These are phyloP conservation scores for Liopterus haemorrhoidalis DNA, from an alignment of 2,888 invertebrate genomes.

Conservation along the genomic window DNA sequence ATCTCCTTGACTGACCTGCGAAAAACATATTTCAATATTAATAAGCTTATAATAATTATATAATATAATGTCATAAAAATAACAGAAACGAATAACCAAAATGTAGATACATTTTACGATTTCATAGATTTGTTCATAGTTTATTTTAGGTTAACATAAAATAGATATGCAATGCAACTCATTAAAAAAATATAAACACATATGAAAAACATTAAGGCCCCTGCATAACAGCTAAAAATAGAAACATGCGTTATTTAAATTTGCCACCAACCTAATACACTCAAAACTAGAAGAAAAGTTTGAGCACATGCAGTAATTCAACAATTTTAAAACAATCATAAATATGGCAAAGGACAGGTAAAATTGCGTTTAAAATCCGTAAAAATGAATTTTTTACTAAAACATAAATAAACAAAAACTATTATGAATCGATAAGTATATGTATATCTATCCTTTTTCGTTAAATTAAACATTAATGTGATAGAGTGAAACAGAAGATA, in stretches of 20 bases:
- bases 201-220: too few species aligned
- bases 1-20: conserved; percentile 46
- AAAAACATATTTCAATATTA: conserved; percentile 9
- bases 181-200: too few species aligned
- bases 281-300: too few species aligned
- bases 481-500: conserved; percentile 17
- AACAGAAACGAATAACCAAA: not conserved
- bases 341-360: too few species aligned
- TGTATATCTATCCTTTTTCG: conserved; percentile 12
- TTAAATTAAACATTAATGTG: conserved; percentile 1
- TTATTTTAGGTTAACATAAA: not conserved
- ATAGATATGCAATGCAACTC: not conserved
- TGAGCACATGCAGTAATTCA: too few species aligned
- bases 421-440: conserved; percentile 16
- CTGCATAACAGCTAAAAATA: too few species aligned
- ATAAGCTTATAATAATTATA: conserved; percentile 8
- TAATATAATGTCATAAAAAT: not conserved
- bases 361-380: too few species aligned
- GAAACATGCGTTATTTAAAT: too few species aligned
- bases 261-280: too few species aligned
- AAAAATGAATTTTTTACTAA: too few species aligned
- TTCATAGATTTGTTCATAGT: not conserved
- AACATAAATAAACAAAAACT: conserved; percentile 1
- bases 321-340: too few species aligned
- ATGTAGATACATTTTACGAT: conserved; percentile 1